A percentile compares a stretch with the other conserved stretches of the same genome.
Evolutionary conservation across 2,888 invertebrate genomes (phyloP).

Genomic region (Harpalus rufipes): DNA sequence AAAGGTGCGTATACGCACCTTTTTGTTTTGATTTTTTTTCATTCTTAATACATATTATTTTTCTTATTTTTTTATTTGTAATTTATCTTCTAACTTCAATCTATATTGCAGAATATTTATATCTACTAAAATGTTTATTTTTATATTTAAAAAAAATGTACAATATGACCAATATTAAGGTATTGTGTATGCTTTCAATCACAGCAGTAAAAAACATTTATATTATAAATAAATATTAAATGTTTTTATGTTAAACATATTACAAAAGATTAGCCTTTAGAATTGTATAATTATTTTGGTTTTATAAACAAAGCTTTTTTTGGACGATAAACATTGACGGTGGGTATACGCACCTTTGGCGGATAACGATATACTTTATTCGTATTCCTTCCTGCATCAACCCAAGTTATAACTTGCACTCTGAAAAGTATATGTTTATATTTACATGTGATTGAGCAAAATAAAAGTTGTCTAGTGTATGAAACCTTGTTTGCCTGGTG

Average conservation of each 20-base stretch:
- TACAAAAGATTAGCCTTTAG: slow-evolving; percentile 3
- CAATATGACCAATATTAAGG: no score
- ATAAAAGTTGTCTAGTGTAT: no score
- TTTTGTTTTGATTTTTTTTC: no score
- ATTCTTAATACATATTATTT: no score
- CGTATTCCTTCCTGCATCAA: neutral
- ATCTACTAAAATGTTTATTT: no score
- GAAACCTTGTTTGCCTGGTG: no score
- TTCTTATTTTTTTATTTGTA: neutral
- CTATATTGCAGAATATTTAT: neutral
- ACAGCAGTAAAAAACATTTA: slow-evolving; percentile 6
- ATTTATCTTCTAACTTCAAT: neutral
- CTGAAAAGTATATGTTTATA: no score
- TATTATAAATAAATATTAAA: neutral
- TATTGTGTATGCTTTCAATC: neutral
- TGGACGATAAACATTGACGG: neutral
- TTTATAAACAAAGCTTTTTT: neutral
- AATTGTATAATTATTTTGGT: neutral
- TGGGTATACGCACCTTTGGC: slow-evolving; percentile 10
- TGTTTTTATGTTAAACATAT: neutral
- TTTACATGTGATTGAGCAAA: no score
- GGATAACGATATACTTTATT: neutral
- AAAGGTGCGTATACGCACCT: no score
- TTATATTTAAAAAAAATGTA: no score
- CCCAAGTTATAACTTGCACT: neutral